Conservation (phyloP, 2,888 invertebrate species). For the Meloe dianella region DNA sequence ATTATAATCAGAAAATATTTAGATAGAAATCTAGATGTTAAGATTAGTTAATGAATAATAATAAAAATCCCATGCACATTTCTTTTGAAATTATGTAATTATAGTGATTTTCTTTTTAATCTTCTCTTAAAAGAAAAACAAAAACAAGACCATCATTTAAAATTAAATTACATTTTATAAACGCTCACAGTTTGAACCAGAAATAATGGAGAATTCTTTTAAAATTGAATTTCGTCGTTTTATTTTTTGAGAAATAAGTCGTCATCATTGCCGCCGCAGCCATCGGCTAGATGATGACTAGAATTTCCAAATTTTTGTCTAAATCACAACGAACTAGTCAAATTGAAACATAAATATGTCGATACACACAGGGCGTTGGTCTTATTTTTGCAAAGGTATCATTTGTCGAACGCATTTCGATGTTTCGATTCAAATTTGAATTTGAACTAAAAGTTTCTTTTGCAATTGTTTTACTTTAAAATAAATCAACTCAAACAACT, state of each 20-base stretch:
- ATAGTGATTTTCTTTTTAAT: too few species aligned
- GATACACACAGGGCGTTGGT: not conserved
- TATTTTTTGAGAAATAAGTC: conserved; percentile 4
- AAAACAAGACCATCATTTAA: conserved; percentile 10
- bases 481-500: too few species aligned
- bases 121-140: not conserved
- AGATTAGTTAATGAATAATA: not conserved
- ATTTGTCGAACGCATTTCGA: too few species aligned
- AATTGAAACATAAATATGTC: too few species aligned
- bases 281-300: conserved; percentile 10
- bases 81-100: too few species aligned
- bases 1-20: not conserved
- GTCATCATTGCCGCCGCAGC: conserved; percentile 8
- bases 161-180: conserved; percentile 13
- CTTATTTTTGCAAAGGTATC: not conserved
- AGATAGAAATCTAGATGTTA: not conserved
- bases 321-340: too few species aligned
- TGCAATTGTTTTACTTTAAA: too few species aligned
- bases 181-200: conserved; percentile 5
- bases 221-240: not conserved
- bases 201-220: not conserved
- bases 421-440: too few species aligned
- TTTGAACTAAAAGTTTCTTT: too few species aligned
- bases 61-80: not conserved
- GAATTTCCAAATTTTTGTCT: not conserved